Percentiles rank a stretch among this genome's conserved stretches.
Evolutionary conservation across 53 echinoderm and acorn worm genomes (phyloP).

Genomic region (Patiria pectinifera): DNA sequence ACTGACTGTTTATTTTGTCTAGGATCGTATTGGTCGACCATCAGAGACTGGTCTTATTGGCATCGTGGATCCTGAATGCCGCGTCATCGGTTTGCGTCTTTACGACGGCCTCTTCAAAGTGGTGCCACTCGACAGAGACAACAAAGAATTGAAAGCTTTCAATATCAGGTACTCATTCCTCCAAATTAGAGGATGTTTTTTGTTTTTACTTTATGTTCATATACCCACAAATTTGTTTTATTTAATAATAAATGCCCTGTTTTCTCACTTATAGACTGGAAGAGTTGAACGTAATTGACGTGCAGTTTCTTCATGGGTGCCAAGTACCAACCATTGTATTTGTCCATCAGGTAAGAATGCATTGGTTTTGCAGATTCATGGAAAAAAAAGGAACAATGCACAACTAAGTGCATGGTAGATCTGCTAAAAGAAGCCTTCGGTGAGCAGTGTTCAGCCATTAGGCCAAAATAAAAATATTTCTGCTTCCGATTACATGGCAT

Average conservation of each 20-base stretch:
- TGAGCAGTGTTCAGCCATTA: too few species aligned
- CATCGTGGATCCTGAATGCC: slow-evolving; percentile 94
- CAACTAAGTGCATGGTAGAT: too few species aligned
- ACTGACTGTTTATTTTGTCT: background rate
- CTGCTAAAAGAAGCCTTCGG: too few species aligned
- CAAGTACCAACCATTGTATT: slow-evolving; percentile 94
- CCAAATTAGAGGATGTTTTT: background rate
- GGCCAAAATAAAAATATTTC: too few species aligned
- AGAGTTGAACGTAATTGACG: slow-evolving; percentile 96
- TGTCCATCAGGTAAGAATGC: slow-evolving; percentile 85
- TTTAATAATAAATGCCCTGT: background rate
- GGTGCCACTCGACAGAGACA: slow-evolving; percentile 90
- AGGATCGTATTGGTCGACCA: slow-evolving; percentile 94
- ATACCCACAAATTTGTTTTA: too few species aligned
- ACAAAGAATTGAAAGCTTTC: slow-evolving; percentile 94
- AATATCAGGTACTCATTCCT: slow-evolving; percentile 82
- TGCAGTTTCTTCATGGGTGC: slow-evolving; percentile 89
- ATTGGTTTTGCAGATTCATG: background rate
- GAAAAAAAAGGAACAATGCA: too few species aligned
- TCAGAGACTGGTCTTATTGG: slow-evolving; percentile 97
- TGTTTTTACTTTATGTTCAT: too few species aligned
- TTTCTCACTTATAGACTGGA: slow-evolving; percentile 71
- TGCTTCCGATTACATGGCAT: too few species aligned
- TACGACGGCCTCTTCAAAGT: slow-evolving; percentile 98
- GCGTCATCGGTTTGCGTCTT: slow-evolving; percentile 89